Conservation (phyloP, 2,797 vertebrate species). For the Adelosebastes latens region DNA sequence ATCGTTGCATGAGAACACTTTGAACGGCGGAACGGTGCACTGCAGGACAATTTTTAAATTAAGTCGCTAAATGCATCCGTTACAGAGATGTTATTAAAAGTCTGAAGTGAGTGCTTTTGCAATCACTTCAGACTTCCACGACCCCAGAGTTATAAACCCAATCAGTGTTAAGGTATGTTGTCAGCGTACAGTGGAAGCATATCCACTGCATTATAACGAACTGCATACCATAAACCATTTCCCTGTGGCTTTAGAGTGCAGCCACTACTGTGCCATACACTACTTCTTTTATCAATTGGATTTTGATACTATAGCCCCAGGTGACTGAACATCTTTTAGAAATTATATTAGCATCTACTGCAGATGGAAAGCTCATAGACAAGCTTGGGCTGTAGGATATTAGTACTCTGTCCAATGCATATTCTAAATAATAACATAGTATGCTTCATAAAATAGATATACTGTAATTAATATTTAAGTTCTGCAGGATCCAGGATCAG, state of each 20-base stretch:
- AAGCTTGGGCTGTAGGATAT: too few species aligned
- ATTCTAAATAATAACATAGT: neutral
- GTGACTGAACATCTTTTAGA: neutral
- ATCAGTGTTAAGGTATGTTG: neutral
- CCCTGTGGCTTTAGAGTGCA: neutral
- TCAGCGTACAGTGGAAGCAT: neutral
- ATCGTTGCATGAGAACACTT: too few species aligned
- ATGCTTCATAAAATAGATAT: slow-evolving; percentile 5
- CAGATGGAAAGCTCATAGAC: neutral
- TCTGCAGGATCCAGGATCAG: neutral
- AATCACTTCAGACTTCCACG: too few species aligned
- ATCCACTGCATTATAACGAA: neutral
- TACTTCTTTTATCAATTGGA: neutral
- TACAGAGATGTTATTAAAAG: too few species aligned
- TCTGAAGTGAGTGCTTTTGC: too few species aligned
- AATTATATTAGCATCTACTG: neutral
- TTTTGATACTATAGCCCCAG: neutral
- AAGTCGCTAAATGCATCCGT: too few species aligned
- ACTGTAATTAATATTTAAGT: slow-evolving; percentile 4
- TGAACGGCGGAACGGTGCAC: too few species aligned
- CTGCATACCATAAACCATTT: neutral
- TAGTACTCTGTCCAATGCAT: neutral
- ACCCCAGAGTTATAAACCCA: neutral
- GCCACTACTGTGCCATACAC: neutral
- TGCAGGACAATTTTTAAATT: too few species aligned